phyloP scores from a whole-genome alignment of 2,113 vertebrate species.

The Anhinga rufa region DNA sequence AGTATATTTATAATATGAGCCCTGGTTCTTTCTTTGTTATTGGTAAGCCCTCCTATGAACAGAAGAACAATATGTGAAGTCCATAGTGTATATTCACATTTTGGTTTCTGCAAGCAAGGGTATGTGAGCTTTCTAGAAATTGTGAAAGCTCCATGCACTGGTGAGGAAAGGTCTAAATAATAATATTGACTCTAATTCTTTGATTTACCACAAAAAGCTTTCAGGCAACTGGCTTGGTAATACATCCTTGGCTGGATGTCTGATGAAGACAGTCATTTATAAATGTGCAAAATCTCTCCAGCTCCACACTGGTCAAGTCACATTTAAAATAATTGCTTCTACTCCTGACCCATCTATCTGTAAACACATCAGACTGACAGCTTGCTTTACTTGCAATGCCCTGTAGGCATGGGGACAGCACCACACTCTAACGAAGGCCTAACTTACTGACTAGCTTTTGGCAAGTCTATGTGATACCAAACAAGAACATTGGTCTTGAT shows the following conservation, averaged over 20 bases:
- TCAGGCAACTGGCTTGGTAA: not conserved
- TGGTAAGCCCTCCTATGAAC: not conserved
- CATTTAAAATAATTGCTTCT: conserved; percentile 24
- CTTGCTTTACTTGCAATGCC: not conserved
- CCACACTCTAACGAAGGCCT: not conserved
- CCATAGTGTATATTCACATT: not conserved
- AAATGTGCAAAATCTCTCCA: conserved; percentile 16
- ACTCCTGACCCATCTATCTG: not conserved
- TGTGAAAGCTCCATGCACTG: not conserved
- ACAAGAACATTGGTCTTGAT: not conserved
- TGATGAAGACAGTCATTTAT: conserved; percentile 32
- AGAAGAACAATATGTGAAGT: not conserved
- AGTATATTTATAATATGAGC: not conserved
- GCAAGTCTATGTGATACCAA: not conserved
- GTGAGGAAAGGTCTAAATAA: not conserved
- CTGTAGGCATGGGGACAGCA: not conserved
- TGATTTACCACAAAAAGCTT: not conserved
- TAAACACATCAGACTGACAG: not conserved
- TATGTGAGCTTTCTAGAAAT: not conserved
- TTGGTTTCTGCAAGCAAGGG: not conserved
- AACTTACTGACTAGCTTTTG: not conserved
- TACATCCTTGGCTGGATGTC: not conserved
- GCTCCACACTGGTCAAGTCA: not conserved
- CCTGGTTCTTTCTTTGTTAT: not conserved
- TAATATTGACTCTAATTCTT: not conserved